phyloP scores from a whole-genome alignment of 1,140 invertebrate species.

The Sinonovacula constricta region DNA sequence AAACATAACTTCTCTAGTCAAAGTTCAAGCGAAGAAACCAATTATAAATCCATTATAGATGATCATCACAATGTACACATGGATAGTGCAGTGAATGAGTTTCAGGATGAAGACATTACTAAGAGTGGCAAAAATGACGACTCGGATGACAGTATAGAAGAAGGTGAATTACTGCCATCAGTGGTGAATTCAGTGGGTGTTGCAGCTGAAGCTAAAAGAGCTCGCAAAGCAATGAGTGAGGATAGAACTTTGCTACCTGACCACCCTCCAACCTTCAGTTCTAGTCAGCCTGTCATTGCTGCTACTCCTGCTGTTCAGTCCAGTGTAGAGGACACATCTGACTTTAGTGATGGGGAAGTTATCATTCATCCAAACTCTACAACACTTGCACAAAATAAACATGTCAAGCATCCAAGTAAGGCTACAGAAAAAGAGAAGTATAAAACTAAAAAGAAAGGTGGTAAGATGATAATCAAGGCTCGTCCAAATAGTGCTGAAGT shows the following conservation, averaged over 20 bases:
- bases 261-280: conserved; percentile 1
- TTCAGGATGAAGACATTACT: background rate
- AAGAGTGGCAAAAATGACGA: background rate
- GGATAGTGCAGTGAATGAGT: no score
- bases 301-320: conserved; percentile 4
- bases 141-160: background rate
- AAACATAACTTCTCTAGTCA: no score
- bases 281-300: conserved; percentile 45
- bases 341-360: conserved; percentile 55
- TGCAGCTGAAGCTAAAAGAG: conserved; percentile 7
- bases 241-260: conserved; percentile 25
- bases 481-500: conserved; percentile 57
- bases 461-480: conserved; percentile 6
- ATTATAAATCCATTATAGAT: no score
- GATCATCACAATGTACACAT: no score
- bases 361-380: no score
- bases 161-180: background rate
- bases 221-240: conserved; percentile 47
- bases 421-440: conserved; percentile 39
- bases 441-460: conserved; percentile 7
- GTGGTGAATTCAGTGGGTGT: background rate
- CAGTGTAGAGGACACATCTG: conserved; percentile 46
- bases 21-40: no score
- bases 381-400: conserved; percentile 26
- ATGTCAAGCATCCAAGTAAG: conserved; percentile 4